Percentiles rank a stretch among this genome's conserved stretches.
These are phyloP conservation scores for Rhamnusium bicolor DNA, from an alignment of 2,888 invertebrate genomes.

Conservation along the genomic window DNA sequence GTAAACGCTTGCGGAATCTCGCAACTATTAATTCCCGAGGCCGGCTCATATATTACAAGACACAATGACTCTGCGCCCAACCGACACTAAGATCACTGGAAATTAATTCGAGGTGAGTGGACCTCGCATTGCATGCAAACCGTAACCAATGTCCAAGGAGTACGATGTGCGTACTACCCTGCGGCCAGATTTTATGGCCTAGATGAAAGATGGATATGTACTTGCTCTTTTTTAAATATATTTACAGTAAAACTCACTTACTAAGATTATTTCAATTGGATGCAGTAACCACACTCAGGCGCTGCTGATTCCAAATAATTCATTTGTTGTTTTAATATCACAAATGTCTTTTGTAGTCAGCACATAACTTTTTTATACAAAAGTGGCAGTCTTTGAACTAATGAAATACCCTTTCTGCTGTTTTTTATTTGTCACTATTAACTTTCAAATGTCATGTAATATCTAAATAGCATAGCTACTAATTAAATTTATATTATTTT, in stretches of 20 bases:
- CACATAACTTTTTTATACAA: no score
- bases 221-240: background rate
- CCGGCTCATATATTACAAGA: slow-evolving; percentile 67
- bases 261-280: background rate
- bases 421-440: no score
- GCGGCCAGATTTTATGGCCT: background rate
- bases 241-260: background rate
- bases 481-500: no score
- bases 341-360: no score
- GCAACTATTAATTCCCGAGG: slow-evolving; percentile 69
- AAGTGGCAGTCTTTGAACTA: no score
- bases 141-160: slow-evolving; percentile 10
- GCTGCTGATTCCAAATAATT: no score
- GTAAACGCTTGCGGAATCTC: slow-evolving; percentile 70
- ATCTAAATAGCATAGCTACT: no score
- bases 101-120: slow-evolving; percentile 56
- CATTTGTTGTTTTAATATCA: no score
- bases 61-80: slow-evolving; percentile 62
- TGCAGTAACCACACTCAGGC: no score
- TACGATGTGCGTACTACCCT: background rate
- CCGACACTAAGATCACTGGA: slow-evolving; percentile 52
- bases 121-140: slow-evolving; percentile 40
- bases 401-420: no score
- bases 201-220: background rate
- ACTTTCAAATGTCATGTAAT: no score